Evolutionary conservation across 2,113 vertebrate genomes (phyloP), one percentile per base, ranked within the genome.

Genomic region (Herpailurus yagouaroundi): DNA sequence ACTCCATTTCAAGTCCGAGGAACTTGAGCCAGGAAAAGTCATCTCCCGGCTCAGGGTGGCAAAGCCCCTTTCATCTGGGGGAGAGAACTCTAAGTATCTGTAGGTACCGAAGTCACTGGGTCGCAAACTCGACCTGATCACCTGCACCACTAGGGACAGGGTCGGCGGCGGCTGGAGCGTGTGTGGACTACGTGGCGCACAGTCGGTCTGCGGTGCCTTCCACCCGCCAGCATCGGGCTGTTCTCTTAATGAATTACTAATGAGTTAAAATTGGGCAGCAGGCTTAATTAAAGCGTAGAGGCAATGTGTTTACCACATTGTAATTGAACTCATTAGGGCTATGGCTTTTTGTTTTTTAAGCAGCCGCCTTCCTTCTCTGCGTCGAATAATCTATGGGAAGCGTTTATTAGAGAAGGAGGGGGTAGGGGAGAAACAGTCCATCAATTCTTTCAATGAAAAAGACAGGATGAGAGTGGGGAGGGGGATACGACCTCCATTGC

Each of bases 201-300:
- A 66, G 79, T 38, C 92, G 77, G 66, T 83, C 98, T 98, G 83
- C 84, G 21, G 77, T 92, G 95, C 92, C 85, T 96, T 97, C 96
- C 95, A 90, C 97, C 98, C 98, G 98, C 98, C 98, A 98, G 98
- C 98, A 97, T 98, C 68, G 98, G 98, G 98, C 98, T 99, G 98
- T 99, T 99, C 99, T 99, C 98, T 99, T 99, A 99, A 99, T 99
- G 99, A 99, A 99, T 99, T 99, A 99, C 99, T 99, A 99, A 99
- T 99, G 99, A 99, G 98, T 98, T 99, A 98, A 99, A 99, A 99
- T 99, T 99, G 99, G 99, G 99, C 99, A 99, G 98, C 98, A 98
- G 98, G 98, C 98, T 99, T 99, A 99, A 99, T 99, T 99, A 99
- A 99, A 99, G 99, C 98, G 98, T 98, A 99, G 98, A 98, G 98